Base-by-base conservation (phyloP, 2,113 vertebrate genomes). In the Spermophilus dauricus region DNA sequence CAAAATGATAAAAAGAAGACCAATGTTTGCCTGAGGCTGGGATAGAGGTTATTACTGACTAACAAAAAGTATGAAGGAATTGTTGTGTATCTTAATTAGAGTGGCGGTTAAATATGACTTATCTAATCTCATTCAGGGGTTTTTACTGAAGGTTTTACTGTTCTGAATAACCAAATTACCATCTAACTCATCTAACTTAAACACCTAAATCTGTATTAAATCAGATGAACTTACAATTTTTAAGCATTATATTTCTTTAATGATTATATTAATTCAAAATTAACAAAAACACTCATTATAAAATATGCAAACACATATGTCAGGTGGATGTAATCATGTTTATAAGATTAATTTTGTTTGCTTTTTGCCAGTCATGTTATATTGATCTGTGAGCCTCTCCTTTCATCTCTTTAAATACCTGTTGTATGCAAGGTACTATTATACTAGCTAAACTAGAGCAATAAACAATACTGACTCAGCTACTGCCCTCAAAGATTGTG, bases 221-320 rank as follows among this genome's bases (percentile, higher is more conserved):
- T 53, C 77, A 76, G 34, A 56, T n/a, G 1, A n/a, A 11, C 7
- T 61, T 77, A 69, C 22, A 61, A 24, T 61, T 61, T 58, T 61
- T 61, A 9, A 75, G 24, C 5, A 30, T 63, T 45, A 13, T 10
- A 4, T 92, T 37, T 58, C 37, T 70, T 89, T 77, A 45, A 16
- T 75, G n/a, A 48, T n/a, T 69, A 95, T 61, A 92, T 69, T 30
- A 86, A 88, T n/a, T 83, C 37, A 80, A 32, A 93, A 63, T 9
- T 58, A 78, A 65, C 34, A 32, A 75, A 58, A n/a, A 51, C 11
- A 3, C 75, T 93, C 20, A 20, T 45, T 61, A 42, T n/a, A 81
- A 86, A 85, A 70, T 84, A 9, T 51, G 13, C 34, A 82, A 83
- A 69, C 53, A 28, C 2, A 61, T 53, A 20, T 28, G 32, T 93